Conservation (phyloP, 2,888 invertebrate species). For the Hypomecis atomaria region DNA sequence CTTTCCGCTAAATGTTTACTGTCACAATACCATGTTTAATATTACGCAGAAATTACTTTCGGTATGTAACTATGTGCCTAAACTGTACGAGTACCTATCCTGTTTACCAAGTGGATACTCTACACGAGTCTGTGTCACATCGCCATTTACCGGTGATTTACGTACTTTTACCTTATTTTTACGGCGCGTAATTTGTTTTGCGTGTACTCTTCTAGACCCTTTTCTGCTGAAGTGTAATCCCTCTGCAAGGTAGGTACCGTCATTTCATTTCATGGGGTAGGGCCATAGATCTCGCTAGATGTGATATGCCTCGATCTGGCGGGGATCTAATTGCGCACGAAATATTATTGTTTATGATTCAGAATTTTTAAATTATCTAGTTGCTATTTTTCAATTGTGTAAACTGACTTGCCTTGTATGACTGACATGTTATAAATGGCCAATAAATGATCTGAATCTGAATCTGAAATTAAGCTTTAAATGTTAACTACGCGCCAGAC, state of each 20-base stretch:
- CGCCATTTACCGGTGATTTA: conserved; percentile 5
- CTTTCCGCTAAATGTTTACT: background rate
- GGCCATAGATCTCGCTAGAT: background rate
- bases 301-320: too few relatives aligned
- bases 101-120: conserved; percentile 1
- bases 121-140: background rate
- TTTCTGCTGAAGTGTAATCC: conserved; percentile 4
- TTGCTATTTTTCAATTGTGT: too few relatives aligned
- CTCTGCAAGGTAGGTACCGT: background rate
- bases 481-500: too few relatives aligned
- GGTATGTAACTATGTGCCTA: background rate
- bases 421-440: too few relatives aligned
- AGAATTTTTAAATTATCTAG: too few relatives aligned
- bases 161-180: conserved; percentile 12
- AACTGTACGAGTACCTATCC: background rate
- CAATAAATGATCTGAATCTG: too few relatives aligned
- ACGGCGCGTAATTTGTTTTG: conserved; percentile 4
- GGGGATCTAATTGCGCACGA: too few relatives aligned
- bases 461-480: too few relatives aligned
- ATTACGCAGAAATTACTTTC: conserved; percentile 1
- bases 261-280: conserved; percentile 4
- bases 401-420: too few relatives aligned
- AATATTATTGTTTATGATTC: too few relatives aligned
- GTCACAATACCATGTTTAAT: background rate
- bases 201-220: conserved; percentile 5